Evolutionary conservation across 2,888 invertebrate genomes (phyloP).

Genomic region (Gortyna flavago): DNA sequence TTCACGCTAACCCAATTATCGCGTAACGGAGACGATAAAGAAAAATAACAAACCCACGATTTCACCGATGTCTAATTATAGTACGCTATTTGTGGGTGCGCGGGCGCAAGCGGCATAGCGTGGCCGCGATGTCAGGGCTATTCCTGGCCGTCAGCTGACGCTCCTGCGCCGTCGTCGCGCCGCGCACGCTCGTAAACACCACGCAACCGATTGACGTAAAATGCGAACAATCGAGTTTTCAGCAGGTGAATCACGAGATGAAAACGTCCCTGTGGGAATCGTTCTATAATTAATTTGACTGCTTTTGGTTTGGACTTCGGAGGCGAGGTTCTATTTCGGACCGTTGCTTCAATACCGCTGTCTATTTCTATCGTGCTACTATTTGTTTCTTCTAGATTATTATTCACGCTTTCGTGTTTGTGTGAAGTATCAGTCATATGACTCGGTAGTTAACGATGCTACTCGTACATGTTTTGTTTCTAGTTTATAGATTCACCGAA

Average conservation of each 20-base stretch:
- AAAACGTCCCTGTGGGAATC: conserved; percentile 87
- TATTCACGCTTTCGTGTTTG: conserved; percentile 72
- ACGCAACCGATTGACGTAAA: conserved; percentile 89
- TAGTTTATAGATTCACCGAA: conserved; percentile 42
- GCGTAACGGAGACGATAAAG: conserved; percentile 90
- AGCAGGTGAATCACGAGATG: conserved; percentile 89
- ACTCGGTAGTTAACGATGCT: conserved; percentile 44
- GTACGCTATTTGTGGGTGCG: conserved; percentile 89
- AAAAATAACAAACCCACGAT: conserved; percentile 91
- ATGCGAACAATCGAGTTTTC: conserved; percentile 89
- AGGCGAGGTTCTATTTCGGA: conserved; percentile 88
- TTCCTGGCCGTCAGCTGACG: conserved; percentile 90
- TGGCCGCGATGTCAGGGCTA: conserved; percentile 90
- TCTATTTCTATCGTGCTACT: conserved; percentile 84
- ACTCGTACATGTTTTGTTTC: conserved; percentile 30
- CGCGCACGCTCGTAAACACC: conserved; percentile 86
- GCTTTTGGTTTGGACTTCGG: conserved; percentile 89
- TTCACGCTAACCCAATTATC: conserved; percentile 89
- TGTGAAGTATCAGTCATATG: conserved; percentile 67
- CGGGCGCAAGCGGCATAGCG: conserved; percentile 89
- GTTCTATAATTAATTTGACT: conserved; percentile 89
- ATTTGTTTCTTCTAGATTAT: conserved; percentile 79
- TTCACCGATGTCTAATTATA: conserved; percentile 89
- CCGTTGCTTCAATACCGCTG: conserved; percentile 83
- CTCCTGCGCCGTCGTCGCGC: conserved; percentile 79